Base-by-base conservation (phyloP, 2,113 vertebrate species). In the Takifugu bimaculatus region DNA sequence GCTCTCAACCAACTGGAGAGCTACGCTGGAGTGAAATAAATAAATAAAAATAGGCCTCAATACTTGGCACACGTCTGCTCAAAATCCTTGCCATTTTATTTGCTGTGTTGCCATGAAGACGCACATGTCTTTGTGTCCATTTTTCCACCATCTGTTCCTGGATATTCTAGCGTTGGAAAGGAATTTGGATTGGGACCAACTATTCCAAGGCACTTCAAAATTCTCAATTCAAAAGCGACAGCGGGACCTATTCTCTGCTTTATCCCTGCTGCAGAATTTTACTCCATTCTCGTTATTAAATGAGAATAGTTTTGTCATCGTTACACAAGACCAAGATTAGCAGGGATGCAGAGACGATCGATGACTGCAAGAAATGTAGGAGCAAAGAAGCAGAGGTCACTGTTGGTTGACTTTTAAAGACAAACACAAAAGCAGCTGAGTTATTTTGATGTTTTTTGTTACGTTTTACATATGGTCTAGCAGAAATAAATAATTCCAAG, bases 81-180 rank as follows among this genome's bases (percentile, higher is more conserved):
- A 6, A 70, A 75, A 57, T 72, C 64, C 63, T 69, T 69, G 74
- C 75, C 75, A 77, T 85, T 78, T 75, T 26, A 29, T 65, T 57
- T 50, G 52, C 63, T 52, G 42, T 56, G 74, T 67, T 80, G 77
- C 80, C 64, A 79, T 50, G 64, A 80, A 81, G 70, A 74, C 52
- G 56, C 42, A 57, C 47, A 20, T 48, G 50, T 71, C 79, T 85
- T 79, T 84, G 78, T 78, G 72, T 70, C 63, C 35, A 13, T 76
- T 79, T 65, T 70, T 54, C 26, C 26, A 70, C 80, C 83, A 88
- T 86, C 80, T 87, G 85, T 64, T 84, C 65, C 52, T 59, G 54
- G 45, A 78, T 71, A 78, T 65, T 57, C 63, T 60, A 52, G 26
- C 71, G 57, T 50, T 39, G 59, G 60, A 50, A 65, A 60, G 50